Conservation (phyloP, 2,888 invertebrate genomes). For the Pandemis corylana region DNA sequence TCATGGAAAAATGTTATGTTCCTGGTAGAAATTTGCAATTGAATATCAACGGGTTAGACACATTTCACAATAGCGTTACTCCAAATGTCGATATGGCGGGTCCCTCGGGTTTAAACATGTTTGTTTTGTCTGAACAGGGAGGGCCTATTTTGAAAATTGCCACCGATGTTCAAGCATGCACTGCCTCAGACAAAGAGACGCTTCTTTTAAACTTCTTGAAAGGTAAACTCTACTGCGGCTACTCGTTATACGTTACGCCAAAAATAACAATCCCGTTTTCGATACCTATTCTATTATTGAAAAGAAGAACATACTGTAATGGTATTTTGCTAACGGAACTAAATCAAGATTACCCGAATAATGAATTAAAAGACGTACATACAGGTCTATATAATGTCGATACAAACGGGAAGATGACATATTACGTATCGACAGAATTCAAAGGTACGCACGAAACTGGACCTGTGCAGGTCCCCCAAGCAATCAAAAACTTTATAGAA, state of each 20-base stretch:
- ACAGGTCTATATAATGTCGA: no score
- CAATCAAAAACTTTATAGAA: not conserved
- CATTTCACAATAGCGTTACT: not conserved
- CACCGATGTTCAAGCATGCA: not conserved
- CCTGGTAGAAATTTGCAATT: not conserved
- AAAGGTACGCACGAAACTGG: no score
- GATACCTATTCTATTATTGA: no score
- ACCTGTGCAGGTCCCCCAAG: not conserved
- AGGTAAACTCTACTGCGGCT: no score
- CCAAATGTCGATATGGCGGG: not conserved
- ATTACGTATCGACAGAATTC: no score
- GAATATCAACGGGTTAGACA: not conserved
- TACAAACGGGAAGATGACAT: no score
- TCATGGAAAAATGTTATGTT: not conserved
- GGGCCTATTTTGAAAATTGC: not conserved
- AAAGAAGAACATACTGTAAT: no score
- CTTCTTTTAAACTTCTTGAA: not conserved
- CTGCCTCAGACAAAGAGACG: not conserved
- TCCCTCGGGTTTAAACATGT: not conserved
- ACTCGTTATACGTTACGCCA: no score
- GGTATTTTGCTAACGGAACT: no score
- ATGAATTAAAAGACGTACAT: no score
- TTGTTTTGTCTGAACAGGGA: not conserved
- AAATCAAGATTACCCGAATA: no score
- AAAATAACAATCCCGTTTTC: no score